Evolutionary conservation across 2,797 vertebrate species (phyloP).

Genomic region (Pseudomugil gertrudae): DNA sequence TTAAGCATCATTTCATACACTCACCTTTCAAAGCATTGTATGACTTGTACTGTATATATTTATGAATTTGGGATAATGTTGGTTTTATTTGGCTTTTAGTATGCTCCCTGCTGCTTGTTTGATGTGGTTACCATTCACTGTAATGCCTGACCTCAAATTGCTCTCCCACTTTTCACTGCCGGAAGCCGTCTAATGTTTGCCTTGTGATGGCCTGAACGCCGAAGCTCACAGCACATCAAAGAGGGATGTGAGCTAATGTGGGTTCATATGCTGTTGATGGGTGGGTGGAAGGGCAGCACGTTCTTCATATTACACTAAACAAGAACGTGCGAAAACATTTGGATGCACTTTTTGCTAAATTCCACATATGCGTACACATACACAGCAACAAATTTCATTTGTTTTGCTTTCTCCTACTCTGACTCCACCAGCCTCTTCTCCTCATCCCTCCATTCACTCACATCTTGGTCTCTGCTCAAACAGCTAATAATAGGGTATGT

Average conservation of each 20-base stretch:
- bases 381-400: constrained; percentile 12
- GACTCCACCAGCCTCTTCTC: constrained; percentile 1
- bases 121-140: constrained; percentile 57
- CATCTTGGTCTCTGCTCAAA: constrained; percentile 1
- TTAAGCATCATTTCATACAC: constrained; percentile 21
- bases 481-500: constrained; percentile 16
- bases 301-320: constrained; percentile 56
- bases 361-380: constrained; percentile 5
- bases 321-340: constrained; percentile 46
- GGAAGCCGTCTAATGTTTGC: constrained; percentile 62
- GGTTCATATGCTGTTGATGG: constrained; percentile 57
- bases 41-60: constrained; percentile 26
- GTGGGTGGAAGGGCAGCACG: constrained; percentile 55
- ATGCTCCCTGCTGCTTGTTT: constrained; percentile 62
- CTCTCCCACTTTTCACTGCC: constrained; percentile 55
- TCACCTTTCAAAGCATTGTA: constrained; percentile 23
- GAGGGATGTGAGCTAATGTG: constrained; percentile 54
- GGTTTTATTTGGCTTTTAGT: constrained; percentile 44
- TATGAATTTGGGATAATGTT: constrained; percentile 42
- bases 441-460: neutral
- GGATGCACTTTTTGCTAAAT: constrained; percentile 38
- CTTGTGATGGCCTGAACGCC: constrained; percentile 46
- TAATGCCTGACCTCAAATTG: constrained; percentile 65
- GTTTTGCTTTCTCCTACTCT: neutral
- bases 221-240: constrained; percentile 61